Percentiles rank a stretch among this genome's conserved stretches.
phyloP scores from a whole-genome alignment of 64 coral and sea anemone genomes.

The Hydrozoanthus tunicans region DNA sequence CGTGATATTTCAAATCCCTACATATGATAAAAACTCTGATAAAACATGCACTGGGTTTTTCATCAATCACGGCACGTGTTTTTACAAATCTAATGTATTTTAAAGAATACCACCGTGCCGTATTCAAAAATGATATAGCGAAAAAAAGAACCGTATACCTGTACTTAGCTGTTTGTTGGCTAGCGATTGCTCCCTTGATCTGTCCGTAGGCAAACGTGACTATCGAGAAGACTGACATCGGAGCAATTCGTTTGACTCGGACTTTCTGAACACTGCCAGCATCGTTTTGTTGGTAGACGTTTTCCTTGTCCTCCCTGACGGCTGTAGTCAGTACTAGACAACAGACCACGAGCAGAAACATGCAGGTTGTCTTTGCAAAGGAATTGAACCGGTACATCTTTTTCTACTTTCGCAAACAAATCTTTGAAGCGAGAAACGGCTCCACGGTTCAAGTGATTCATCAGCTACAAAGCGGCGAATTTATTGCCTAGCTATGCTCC shows the following conservation, averaged over 20 bases:
- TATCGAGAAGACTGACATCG: slow-evolving; percentile 5
- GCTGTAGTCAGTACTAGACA: not conserved
- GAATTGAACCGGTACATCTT: not conserved
- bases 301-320: not conserved
- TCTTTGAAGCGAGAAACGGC: too few relatives aligned
- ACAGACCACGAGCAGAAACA: not conserved
- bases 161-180: slow-evolving; percentile 6
- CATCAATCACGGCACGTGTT: too few relatives aligned
- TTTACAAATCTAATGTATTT: not conserved
- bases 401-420: too few relatives aligned
- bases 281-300: not conserved
- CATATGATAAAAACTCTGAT: too few relatives aligned
- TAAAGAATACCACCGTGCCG: not conserved
- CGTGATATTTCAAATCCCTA: too few relatives aligned
- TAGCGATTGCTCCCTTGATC: not conserved
- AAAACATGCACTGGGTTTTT: too few relatives aligned
- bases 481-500: too few relatives aligned
- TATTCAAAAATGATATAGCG: too few relatives aligned
- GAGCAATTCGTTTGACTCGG: not conserved
- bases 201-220: not conserved
- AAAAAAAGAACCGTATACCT: not conserved
- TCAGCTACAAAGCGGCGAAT: too few relatives aligned
- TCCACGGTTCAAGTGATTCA: too few relatives aligned
- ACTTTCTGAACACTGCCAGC: not conserved
- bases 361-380: not conserved